Percentiles rank a stretch among this genome's conserved stretches.
phyloP scores from a whole-genome alignment of 1,140 invertebrate genomes.

The Anoplophora glabripennis region DNA sequence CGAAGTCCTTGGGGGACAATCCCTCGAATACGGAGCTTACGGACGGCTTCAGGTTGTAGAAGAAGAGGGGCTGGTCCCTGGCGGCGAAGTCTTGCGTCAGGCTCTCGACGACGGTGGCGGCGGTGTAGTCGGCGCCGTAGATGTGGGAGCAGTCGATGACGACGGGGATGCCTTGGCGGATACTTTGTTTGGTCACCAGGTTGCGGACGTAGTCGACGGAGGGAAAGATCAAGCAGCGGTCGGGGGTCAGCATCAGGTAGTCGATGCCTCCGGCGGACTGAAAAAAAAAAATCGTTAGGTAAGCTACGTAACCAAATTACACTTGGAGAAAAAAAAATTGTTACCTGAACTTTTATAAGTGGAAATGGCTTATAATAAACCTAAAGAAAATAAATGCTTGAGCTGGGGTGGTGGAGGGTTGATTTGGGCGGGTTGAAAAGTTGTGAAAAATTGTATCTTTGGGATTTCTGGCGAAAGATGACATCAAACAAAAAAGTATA shows the following conservation, averaged over 20 bases:
- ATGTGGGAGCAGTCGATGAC: conserved; percentile 81
- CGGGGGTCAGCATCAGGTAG: conserved; percentile 78
- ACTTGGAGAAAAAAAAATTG: too few species aligned
- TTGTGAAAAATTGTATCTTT: too few species aligned
- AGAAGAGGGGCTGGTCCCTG: conserved; percentile 70
- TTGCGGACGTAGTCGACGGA: conserved; percentile 82
- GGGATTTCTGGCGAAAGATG: too few species aligned
- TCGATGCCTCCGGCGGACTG: conserved; percentile 65
- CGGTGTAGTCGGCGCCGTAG: conserved; percentile 78
- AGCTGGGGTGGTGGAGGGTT: too few species aligned
- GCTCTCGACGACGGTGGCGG: conserved; percentile 69
- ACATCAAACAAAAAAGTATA: too few species aligned
- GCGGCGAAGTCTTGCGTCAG: conserved; percentile 69
- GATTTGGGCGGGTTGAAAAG: too few species aligned
- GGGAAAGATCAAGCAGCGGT: conserved; percentile 83
- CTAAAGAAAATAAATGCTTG: too few species aligned
- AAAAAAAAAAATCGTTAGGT: background rate
- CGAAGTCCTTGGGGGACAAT: conserved; percentile 67
- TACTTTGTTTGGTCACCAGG: conserved; percentile 76
- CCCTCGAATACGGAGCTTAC: conserved; percentile 75
- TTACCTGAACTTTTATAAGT: too few species aligned
- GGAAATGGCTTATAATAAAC: too few species aligned
- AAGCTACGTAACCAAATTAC: too few species aligned
- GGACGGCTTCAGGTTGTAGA: conserved; percentile 77
- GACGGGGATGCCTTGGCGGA: conserved; percentile 65